Evolutionary conservation across 2,888 invertebrate species (phyloP).

Genomic region (Pseudanteris insignis): DNA sequence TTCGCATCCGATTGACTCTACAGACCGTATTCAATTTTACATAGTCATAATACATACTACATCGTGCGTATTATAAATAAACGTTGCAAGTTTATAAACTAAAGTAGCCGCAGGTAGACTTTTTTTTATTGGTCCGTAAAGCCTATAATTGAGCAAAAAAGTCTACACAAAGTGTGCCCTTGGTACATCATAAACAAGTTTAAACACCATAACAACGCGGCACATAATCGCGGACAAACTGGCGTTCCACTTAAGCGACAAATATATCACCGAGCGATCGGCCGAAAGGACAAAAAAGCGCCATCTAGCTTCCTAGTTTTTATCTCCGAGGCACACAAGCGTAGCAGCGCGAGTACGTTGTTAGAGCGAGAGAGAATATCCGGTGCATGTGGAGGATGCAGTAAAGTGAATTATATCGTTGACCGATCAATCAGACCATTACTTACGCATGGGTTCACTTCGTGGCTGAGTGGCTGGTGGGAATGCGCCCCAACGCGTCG

Average conservation of each 20-base stretch:
- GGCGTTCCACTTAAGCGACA: slow-evolving; percentile 13
- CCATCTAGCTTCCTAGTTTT: slow-evolving; percentile 26
- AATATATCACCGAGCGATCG: slow-evolving; percentile 12
- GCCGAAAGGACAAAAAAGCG: slow-evolving; percentile 3
- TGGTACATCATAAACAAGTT: slow-evolving; percentile 2
- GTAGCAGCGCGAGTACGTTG: slow-evolving; percentile 8
- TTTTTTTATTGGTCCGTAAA: too few relatives aligned
- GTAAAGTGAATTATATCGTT: slow-evolving; percentile 55
- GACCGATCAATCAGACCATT: slow-evolving; percentile 55
- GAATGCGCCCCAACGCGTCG: slow-evolving; percentile 55
- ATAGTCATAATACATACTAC: too few relatives aligned
- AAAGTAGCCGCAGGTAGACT: too few relatives aligned
- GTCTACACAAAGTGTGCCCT: background rate
- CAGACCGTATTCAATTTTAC: too few relatives aligned
- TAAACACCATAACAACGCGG: slow-evolving; percentile 8
- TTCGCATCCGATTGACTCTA: too few relatives aligned
- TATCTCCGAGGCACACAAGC: slow-evolving; percentile 11
- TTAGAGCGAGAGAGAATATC: too few relatives aligned
- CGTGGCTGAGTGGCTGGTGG: slow-evolving; percentile 54
- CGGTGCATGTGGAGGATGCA: slow-evolving; percentile 28
- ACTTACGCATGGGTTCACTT: slow-evolving; percentile 52
- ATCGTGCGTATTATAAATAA: too few relatives aligned
- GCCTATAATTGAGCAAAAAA: background rate
- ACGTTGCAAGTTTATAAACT: too few relatives aligned
- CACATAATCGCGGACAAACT: slow-evolving; percentile 7